A percentile compares a stretch with the other conserved stretches of the same genome.
phyloP scores from a whole-genome alignment of 2,888 invertebrate species.

The Heliconius erato region DNA sequence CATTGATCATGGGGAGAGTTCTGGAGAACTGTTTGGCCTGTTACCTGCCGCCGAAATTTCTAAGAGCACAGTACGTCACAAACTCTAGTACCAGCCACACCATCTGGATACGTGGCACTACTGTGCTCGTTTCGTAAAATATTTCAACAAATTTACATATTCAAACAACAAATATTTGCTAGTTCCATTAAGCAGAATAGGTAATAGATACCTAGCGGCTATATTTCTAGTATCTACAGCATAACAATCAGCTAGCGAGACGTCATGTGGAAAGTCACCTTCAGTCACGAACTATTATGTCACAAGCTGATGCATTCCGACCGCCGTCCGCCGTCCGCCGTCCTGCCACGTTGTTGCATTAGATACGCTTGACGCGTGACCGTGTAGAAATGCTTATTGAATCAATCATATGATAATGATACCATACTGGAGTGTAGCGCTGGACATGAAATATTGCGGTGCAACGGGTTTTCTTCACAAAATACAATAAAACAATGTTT shows the following conservation, averaged over 20 bases:
- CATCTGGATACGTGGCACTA: no score
- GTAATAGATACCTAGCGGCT: conserved; percentile 1
- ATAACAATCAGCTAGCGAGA: conserved; percentile 30
- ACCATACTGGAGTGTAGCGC: conserved; percentile 1
- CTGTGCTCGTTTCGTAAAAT: neutral
- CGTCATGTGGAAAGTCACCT: conserved; percentile 49
- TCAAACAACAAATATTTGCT: neutral
- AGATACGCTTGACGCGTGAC: conserved; percentile 44
- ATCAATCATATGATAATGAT: conserved; percentile 39
- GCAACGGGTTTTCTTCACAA: neutral
- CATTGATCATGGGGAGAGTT: no score
- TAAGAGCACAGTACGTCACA: no score
- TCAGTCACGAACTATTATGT: conserved; percentile 48
- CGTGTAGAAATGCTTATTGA: conserved; percentile 34
- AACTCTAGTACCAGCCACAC: no score
- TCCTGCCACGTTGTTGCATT: conserved; percentile 40
- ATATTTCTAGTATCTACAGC: conserved; percentile 7
- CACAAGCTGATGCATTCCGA: conserved; percentile 47
- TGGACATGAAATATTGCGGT: conserved; percentile 3
- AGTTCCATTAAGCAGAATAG: neutral
- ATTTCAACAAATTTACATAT: neutral
- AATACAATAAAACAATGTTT: neutral
- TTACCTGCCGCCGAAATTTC: no score
- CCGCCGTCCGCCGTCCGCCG: conserved; percentile 18
- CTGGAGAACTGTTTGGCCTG: no score